Conservation (phyloP, 2,888 invertebrate genomes). For the Drosophila kuntzei region DNA sequence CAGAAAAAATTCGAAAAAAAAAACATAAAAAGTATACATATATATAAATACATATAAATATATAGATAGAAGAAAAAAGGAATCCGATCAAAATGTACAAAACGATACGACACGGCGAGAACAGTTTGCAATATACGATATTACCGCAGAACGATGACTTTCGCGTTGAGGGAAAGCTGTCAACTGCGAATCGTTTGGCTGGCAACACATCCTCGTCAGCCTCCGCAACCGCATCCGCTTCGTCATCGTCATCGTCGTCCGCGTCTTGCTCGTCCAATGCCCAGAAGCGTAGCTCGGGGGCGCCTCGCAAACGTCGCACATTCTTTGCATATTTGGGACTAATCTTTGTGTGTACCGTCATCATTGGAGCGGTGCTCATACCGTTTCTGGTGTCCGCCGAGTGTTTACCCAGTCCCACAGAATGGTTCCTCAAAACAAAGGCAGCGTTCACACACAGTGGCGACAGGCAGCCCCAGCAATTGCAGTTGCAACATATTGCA, state of each 20-base stretch:
- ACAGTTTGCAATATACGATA: slow-evolving; percentile 91
- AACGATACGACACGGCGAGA: slow-evolving; percentile 91
- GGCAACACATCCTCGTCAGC: slow-evolving; percentile 4
- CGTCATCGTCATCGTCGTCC: slow-evolving; percentile 45
- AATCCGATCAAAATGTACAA: slow-evolving; percentile 88
- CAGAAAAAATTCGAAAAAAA: background rate
- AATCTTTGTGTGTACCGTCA: slow-evolving; percentile 85
- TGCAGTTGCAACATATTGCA: slow-evolving; percentile 4
- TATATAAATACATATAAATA: slow-evolving; percentile 1
- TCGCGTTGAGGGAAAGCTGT: slow-evolving; percentile 87
- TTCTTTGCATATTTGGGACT: slow-evolving; percentile 85
- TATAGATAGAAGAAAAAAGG: background rate
- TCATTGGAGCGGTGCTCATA: slow-evolving; percentile 84
- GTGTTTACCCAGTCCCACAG: slow-evolving; percentile 84
- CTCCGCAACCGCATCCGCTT: slow-evolving; percentile 22
- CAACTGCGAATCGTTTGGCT: slow-evolving; percentile 86
- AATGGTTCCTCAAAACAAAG: slow-evolving; percentile 85
- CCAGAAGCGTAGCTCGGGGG: slow-evolving; percentile 36
- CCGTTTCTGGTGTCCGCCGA: slow-evolving; percentile 85
- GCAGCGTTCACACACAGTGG: slow-evolving; percentile 74
- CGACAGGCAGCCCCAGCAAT: slow-evolving; percentile 22
- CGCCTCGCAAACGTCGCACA: slow-evolving; percentile 77
- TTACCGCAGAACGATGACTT: slow-evolving; percentile 90
- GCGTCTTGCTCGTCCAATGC: slow-evolving; percentile 10
- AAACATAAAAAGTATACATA: slow-evolving; percentile 1